A percentile compares a stretch with the other conserved stretches of the same genome.
Conservation (phyloP, 2,888 invertebrate species). For the Agonopterix heracliana region DNA sequence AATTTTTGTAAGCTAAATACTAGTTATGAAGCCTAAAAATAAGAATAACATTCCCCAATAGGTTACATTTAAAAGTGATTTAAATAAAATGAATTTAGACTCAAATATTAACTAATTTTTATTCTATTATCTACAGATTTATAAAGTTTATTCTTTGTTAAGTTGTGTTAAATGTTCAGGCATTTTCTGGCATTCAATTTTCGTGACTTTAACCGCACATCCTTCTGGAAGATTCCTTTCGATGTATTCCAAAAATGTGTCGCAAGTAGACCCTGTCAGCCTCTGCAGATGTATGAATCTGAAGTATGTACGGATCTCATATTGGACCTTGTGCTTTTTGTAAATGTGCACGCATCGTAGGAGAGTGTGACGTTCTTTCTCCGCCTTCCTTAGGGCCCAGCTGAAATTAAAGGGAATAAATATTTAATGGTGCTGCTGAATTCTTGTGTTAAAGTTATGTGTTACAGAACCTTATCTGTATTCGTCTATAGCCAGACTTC, state of each 20-base stretch:
- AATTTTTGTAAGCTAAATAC: too few relatives aligned
- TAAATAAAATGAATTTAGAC: conserved; percentile 11
- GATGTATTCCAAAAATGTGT: conserved; percentile 96
- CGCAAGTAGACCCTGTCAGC: conserved; percentile 96
- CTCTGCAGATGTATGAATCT: conserved; percentile 87
- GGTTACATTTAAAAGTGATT: neutral
- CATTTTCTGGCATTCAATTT: conserved; percentile 78
- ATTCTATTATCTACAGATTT: conserved; percentile 21
- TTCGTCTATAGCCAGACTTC: too few relatives aligned
- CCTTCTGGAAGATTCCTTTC: conserved; percentile 98
- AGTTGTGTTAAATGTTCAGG: conserved; percentile 74
- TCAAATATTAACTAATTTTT: conserved; percentile 22
- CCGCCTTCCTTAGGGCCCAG: conserved; percentile 82
- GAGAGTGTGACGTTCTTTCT: conserved; percentile 86
- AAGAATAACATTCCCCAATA: too few relatives aligned
- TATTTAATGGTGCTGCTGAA: neutral
- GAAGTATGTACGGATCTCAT: conserved; percentile 96
- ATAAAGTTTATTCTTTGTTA: conserved; percentile 30
- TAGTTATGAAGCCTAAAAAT: too few relatives aligned
- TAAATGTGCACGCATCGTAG: conserved; percentile 92
- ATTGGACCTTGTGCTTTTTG: conserved; percentile 96
- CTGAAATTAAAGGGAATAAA: conserved; percentile 68
- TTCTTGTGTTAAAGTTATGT: too few relatives aligned
- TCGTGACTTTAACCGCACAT: conserved; percentile 93
- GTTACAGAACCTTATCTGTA: too few relatives aligned